Conservation (phyloP, 2,113 vertebrate species). For the Cyanistes caeruleus region DNA sequence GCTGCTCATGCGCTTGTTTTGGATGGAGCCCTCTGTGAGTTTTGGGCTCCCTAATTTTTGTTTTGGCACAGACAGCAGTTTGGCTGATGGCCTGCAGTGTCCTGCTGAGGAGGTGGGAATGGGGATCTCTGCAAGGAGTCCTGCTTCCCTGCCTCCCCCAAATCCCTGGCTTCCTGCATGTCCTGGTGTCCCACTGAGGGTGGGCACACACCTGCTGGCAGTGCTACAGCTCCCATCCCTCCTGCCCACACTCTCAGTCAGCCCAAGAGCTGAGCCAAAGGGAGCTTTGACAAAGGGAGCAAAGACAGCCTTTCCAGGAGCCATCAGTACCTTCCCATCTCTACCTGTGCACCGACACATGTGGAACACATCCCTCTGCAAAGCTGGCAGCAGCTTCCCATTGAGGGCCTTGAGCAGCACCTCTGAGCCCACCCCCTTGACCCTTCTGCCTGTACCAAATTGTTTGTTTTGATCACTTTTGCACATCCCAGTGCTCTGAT, state of each 20-base stretch:
- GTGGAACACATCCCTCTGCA: background rate
- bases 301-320: background rate
- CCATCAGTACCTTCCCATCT: background rate
- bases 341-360: accelerated
- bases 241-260: background rate
- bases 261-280: background rate
- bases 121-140: background rate
- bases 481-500: background rate
- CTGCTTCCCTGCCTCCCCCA: background rate
- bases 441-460: background rate
- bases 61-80: background rate
- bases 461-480: background rate
- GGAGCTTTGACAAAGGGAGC: too few species aligned
- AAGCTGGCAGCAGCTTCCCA: background rate
- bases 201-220: background rate
- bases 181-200: background rate
- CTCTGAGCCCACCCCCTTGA: background rate
- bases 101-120: background rate
- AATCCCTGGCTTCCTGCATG: accelerated
- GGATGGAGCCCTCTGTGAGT: background rate
- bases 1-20: background rate
- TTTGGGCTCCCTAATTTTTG: background rate
- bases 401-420: background rate
- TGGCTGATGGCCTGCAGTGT: background rate
- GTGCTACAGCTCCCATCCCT: background rate